A percentile compares a stretch with the other conserved stretches of the same genome.
Evolutionary conservation across 2,113 vertebrate genomes (phyloP).

Genomic region (Sapajus apella): DNA sequence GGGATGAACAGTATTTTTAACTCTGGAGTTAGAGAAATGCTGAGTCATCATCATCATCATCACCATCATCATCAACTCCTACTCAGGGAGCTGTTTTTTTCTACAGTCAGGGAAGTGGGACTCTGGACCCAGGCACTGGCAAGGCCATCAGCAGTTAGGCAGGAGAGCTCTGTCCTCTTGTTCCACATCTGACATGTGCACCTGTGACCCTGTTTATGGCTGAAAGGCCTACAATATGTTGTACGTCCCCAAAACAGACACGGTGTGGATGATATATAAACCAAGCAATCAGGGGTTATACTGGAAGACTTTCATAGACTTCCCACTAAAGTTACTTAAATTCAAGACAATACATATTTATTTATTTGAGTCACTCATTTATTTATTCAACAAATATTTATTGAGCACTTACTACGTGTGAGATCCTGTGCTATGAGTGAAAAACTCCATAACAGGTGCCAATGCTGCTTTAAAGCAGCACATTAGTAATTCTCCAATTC

Average conservation of each 20-base stretch:
- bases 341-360: conserved; percentile 41
- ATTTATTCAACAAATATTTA: conserved; percentile 66
- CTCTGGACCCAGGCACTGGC: background rate
- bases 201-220: background rate
- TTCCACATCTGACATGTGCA: background rate
- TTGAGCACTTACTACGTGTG: conserved; percentile 56
- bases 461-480: conserved; percentile 11
- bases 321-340: background rate
- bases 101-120: background rate
- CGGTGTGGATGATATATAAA: background rate
- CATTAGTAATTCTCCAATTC: background rate
- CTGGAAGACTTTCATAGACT: background rate
- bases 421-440: background rate
- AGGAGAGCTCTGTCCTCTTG: background rate
- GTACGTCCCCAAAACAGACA: background rate
- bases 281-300: background rate
- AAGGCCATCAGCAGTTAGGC: background rate
- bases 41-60: conserved; percentile 72
- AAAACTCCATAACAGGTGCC: background rate
- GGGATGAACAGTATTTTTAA: conserved; percentile 70
- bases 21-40: conserved; percentile 70
- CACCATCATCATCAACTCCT: conserved; percentile 61
- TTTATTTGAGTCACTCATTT: conserved; percentile 43
- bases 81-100: conserved; percentile 45
- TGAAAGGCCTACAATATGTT: background rate